Percentiles rank a stretch among this genome's conserved stretches.
Evolutionary conservation across 2,797 vertebrate genomes (phyloP).

Genomic region (Podargus strigoides): DNA sequence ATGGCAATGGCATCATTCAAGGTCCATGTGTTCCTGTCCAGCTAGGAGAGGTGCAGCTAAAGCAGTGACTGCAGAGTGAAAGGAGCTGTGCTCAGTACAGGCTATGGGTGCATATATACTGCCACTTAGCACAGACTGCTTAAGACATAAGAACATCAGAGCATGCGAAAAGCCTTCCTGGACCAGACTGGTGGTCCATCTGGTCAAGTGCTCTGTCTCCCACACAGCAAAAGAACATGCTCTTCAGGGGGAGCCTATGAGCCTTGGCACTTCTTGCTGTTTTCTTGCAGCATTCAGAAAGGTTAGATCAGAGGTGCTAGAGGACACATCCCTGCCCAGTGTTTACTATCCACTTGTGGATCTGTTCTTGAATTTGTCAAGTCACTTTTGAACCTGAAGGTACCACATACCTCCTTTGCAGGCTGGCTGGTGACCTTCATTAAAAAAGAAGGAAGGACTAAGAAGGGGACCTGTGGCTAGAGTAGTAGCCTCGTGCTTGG

Average conservation of each 20-base stretch:
- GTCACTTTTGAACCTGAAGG: neutral
- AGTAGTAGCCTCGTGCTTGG: neutral
- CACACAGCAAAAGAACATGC: neutral
- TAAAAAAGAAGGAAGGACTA: neutral
- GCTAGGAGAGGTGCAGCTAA: neutral
- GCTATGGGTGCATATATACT: neutral
- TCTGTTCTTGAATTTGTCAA: neutral
- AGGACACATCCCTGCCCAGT: neutral
- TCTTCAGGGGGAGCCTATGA: neutral
- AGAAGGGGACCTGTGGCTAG: neutral
- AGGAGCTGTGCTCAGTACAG: neutral
- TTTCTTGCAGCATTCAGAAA: neutral
- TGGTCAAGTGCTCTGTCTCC: neutral
- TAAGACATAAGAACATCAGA: neutral
- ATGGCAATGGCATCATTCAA: neutral
- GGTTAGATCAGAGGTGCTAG: neutral
- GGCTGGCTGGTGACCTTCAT: neutral
- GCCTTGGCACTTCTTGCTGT: neutral
- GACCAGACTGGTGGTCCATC: neutral
- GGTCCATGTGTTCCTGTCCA: neutral
- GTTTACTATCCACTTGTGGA: neutral
- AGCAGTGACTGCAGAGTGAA: neutral
- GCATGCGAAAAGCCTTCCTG: neutral
- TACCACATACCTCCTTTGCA: neutral
- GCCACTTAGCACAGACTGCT: neutral